phyloP scores from a whole-genome alignment of 2,113 vertebrate species.

The Melanerpes aurifrons region DNA sequence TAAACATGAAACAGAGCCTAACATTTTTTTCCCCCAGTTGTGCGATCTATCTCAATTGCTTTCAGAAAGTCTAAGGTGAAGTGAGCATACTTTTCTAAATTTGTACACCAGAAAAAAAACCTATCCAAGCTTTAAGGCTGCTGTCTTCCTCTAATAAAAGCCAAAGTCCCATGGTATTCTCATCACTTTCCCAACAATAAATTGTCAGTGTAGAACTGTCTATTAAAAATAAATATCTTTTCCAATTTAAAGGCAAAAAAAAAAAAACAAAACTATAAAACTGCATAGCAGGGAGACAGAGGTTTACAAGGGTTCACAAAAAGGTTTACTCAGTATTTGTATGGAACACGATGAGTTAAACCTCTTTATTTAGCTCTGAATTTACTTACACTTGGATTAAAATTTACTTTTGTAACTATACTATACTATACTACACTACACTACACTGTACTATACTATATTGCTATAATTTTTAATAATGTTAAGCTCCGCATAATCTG shows the following conservation, averaged over 20 bases:
- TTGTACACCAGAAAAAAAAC: background rate
- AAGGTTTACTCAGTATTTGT: background rate
- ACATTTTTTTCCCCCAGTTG: background rate
- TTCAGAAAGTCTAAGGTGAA: background rate
- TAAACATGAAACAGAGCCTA: background rate
- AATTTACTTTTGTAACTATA: background rate
- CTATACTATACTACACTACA: background rate
- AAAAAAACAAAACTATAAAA: background rate
- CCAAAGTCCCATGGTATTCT: background rate
- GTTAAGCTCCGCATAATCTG: background rate
- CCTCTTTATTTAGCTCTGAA: background rate
- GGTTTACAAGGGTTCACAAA: background rate
- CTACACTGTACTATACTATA: background rate
- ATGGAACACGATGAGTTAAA: background rate
- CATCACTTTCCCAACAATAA: background rate
- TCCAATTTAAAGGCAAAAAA: background rate
- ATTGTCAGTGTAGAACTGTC: background rate
- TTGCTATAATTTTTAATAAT: background rate
- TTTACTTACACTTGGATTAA: background rate
- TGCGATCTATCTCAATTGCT: background rate
- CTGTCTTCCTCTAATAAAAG: constrained; percentile 13
- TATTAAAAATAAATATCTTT: background rate
- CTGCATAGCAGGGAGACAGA: background rate
- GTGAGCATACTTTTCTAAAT: background rate
- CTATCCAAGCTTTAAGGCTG: background rate